Percentiles rank a stretch among this genome's conserved stretches.
Evolutionary conservation across 1,140 invertebrate genomes (phyloP).

Genomic region (Danaus plexippus): DNA sequence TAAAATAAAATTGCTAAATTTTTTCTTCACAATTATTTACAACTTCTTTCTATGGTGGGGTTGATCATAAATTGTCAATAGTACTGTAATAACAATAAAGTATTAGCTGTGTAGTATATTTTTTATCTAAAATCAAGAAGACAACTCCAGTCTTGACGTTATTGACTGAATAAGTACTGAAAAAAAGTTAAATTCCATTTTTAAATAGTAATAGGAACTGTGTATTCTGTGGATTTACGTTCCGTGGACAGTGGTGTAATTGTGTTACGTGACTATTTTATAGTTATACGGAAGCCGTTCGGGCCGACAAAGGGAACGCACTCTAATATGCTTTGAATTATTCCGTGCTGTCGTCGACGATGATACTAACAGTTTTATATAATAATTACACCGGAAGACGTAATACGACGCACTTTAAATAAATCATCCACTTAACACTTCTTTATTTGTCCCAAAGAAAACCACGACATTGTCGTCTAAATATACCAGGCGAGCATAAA

Average conservation of each 20-base stretch:
- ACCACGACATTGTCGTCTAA: constrained; percentile 59
- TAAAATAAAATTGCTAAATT: too few relatives aligned
- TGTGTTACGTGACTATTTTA: constrained; percentile 17
- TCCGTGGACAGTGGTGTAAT: constrained; percentile 9
- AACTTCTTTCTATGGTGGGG: too few relatives aligned
- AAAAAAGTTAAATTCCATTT: too few relatives aligned
- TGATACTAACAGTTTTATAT: constrained; percentile 33
- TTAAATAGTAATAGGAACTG: too few relatives aligned
- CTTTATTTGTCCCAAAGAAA: constrained; percentile 43
- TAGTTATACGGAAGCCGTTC: constrained; percentile 8
- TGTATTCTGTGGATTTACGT: too few relatives aligned
- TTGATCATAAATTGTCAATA: too few relatives aligned
- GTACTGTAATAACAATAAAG: too few relatives aligned
- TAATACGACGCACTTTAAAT: constrained; percentile 57
- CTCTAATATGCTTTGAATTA: constrained; percentile 40
- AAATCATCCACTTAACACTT: constrained; percentile 70
- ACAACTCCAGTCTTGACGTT: too few relatives aligned
- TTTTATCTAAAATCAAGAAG: too few relatives aligned
- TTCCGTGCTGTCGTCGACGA: constrained; percentile 37
- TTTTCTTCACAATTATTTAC: too few relatives aligned
- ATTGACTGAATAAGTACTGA: too few relatives aligned
- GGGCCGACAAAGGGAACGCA: constrained; percentile 31
- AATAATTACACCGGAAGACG: constrained; percentile 62
- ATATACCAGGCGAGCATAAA: constrained; percentile 64
- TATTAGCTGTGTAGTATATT: too few relatives aligned